Base-by-base conservation (phyloP, 2,888 invertebrate species). In the Eristalis pertinax region DNA sequence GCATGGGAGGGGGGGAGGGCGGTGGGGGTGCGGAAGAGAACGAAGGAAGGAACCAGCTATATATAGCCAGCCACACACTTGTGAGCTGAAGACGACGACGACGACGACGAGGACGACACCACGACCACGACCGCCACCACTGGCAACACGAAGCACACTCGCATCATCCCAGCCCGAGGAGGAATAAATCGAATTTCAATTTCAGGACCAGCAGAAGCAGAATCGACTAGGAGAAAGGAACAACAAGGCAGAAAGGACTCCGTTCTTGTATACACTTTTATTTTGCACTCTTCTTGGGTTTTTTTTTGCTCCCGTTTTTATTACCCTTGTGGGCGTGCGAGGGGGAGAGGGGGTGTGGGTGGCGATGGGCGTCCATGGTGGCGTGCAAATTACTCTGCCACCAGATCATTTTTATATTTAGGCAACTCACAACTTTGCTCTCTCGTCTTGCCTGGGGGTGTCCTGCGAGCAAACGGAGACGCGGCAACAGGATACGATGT, bases 161-260 rank as follows among this genome's bases (percentile, higher is more conserved):
- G 19, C 15, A 43, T 32, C 32, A 22, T 4, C 26, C 32, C 29
- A 22, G 69, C 58, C 41, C 56, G 43, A 38, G 65, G 56, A 32
- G 56, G 56, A 65, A 82, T 75, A 82, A 82, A 82, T 82, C 68
- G 75, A 82, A 82, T 70, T 68, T 74, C 81, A 64, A 81, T 81
- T 81, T 74, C 29, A 69, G 56, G 63, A 38, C 63, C 38, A 35
- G 38, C 15, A 63, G 50, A 7, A 5, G 24, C 63, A 35, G 32
- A 69, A 35, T 62, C 50, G 62, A 4, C 15, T 26, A 68, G 41
- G 5, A 50, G 11, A 15, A 64, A 5, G 19, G 29, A 65, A 67
- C 15, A 38, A 64, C 19, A n/a, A 11, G 19, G 22, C 22, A 38
- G 8, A 22, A 35, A 62, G 38, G 38, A 60, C 38, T 29, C 13